Evolutionary conservation across 2,888 invertebrate species (phyloP), one percentile per base, ranked within the genome.

Genomic region (Dasysyrphus albostriatus): DNA sequence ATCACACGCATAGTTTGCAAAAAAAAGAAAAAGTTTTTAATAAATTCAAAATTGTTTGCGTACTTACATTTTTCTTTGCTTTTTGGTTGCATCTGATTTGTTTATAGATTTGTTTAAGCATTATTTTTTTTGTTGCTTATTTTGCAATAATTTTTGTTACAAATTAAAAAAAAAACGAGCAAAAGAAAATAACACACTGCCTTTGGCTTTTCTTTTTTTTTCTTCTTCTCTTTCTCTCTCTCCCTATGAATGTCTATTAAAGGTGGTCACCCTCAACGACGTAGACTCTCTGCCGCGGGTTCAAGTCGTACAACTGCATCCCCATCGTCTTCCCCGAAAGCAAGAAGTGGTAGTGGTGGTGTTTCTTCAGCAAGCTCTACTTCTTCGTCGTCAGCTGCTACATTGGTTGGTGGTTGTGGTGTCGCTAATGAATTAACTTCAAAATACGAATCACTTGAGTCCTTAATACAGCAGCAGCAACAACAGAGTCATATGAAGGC

Each of bases 191-290:
- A 93, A 89, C 89, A 89, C 94, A 95, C 95, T 95, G 96, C 96
- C 96, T 96, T 96, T 96, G 96, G 96, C 96, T 96, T 95, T 95
- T 95, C 95, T 90, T 89, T 91, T 90, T 90, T 88, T 73, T 83
- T 90, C 88, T 90, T 90, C 89, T 89, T 89, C 89, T 90, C 88
- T 89, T 83, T 89, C 83, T 89, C 88, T 89, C 82, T 85, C 90
- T 89, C 89, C 87, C 89, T 90, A 79, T 80, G 24, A 76, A 77
- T 87, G 88, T 88, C 88, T 84, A 65, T 88, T 89, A 89, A 89
- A 89, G 88, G 89, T 88, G 87, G 74, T 61, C 78, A 83, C 88
- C 82, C 79, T 89, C 89, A 88, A 88, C 89, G 89, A 88, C 88
- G 89, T 88, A 88, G 90, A 88, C 88, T 83, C 59, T 88, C 83